Evolutionary conservation across 35 echinoderm and acorn worm genomes (phyloP).

Genomic region (Strongylocentrotus purpuratus): DNA sequence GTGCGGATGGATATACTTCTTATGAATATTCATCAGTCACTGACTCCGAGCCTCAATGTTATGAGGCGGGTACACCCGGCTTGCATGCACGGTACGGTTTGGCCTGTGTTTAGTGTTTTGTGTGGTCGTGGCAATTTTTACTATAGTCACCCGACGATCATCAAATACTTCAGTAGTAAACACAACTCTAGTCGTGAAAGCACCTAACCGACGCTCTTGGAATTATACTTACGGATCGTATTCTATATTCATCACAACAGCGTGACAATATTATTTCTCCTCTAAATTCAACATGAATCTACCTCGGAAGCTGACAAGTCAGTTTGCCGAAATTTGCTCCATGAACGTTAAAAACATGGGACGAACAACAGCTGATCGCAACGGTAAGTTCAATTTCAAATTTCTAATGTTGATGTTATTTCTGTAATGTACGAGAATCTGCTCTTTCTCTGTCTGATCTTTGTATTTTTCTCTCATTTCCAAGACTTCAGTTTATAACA

Average conservation of each 20-base stretch:
- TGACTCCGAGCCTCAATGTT: background rate
- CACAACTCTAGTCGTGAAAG: background rate
- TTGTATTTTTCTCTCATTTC: background rate
- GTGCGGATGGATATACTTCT: slow-evolving; percentile 18
- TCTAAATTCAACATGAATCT: slow-evolving; percentile 65
- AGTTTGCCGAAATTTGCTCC: slow-evolving; percentile 79
- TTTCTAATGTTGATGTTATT: background rate
- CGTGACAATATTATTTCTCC: background rate
- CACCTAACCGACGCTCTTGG: background rate
- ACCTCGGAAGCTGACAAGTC: slow-evolving; percentile 85
- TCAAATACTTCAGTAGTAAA: slow-evolving; percentile 41
- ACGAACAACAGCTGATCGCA: slow-evolving; percentile 68
- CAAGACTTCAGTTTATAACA: background rate
- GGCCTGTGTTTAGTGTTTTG: slow-evolving; percentile 18
- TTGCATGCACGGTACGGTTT: background rate
- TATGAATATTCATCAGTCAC: slow-evolving; percentile 47
- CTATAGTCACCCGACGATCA: slow-evolving; percentile 47
- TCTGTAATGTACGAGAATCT: background rate
- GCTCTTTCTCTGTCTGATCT: background rate
- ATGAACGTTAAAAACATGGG: slow-evolving; percentile 87
- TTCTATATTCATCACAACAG: background rate
- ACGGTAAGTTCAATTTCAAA: slow-evolving; percentile 65
- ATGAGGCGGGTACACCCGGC: background rate
- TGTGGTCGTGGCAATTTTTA: slow-evolving; percentile 49
- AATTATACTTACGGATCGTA: slow-evolving; percentile 54